Evolutionary conservation across 2,113 vertebrate genomes (phyloP), one percentile per base, ranked within the genome.

Genomic region (Antigone vipio): DNA sequence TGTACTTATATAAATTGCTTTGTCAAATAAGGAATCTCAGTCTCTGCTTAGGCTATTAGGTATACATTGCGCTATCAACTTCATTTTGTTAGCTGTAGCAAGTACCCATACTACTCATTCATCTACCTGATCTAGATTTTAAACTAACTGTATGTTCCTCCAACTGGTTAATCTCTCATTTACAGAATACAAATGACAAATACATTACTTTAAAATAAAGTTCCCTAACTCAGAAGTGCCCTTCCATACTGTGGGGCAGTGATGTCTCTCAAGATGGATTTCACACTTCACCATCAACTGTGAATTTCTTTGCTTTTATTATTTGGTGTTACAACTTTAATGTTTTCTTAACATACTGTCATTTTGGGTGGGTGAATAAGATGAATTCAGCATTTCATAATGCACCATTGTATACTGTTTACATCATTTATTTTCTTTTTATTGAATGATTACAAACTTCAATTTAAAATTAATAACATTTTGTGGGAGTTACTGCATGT

Each of bases 361-460:
- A 94, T 75, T 95, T 92, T 38, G 85, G 69, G 81, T 71, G 77
- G 53, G 69, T 93, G 56, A 93, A 59, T 68, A 80, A 95, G 91
- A 97, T 84, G 72, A 97, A 98, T 96, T 93, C 72, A 89, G 40
- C 52, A 42, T 90, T 88, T 96, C 84, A 95, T 92, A 97, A 93
- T 92, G 83, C 96, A 40, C 76, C 63, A 97, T 95, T 97, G 95
- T 89, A 95, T 68, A 91, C 67, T 67, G 77, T 97, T 97, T 96
- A 88, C 89, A 96, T 98, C 79, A 97, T 97, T 97, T 98, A 95
- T 97, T 98, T 98, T 98, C 95, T 97, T 96, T 96, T 97, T 96
- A 96, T 91, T 94, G 79, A 97, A 97, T 85, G 78, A 94, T 97
- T 97, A 97, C 85, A 95, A 97, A 96, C 78, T 89, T 92, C 94